A percentile compares a stretch with the other conserved stretches of the same genome.
phyloP scores from a whole-genome alignment of 1,140 invertebrate species.

The Dolichoris vasculosae region DNA sequence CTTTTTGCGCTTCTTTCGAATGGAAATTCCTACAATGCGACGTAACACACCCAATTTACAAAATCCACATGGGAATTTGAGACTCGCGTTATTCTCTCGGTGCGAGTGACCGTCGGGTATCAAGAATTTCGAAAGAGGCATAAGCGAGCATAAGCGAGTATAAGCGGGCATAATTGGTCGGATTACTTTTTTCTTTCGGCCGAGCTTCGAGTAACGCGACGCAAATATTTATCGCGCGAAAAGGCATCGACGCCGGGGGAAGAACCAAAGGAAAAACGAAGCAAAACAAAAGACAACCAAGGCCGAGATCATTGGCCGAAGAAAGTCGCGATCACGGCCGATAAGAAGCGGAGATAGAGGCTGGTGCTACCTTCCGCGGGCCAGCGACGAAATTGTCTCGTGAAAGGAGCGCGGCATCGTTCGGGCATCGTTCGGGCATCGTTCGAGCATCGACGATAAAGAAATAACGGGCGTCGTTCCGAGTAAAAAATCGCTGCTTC shows the following conservation, averaged over 20 bases:
- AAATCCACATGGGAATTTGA: constrained; percentile 2
- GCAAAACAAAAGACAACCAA: too few relatives aligned
- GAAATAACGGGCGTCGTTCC: neutral
- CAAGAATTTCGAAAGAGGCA: neutral
- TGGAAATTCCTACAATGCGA: neutral
- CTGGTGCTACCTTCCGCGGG: neutral
- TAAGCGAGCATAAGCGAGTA: too few relatives aligned
- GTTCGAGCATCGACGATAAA: neutral
- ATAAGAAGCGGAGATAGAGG: neutral
- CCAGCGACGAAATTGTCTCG: neutral
- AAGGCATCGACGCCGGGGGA: too few relatives aligned
- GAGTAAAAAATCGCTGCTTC: too few relatives aligned
- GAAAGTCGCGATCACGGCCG: neutral
- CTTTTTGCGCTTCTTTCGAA: neutral
- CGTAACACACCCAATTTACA: neutral
- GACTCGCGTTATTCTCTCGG: neutral
- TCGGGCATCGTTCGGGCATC: too few relatives aligned
- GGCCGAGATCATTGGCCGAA: too few relatives aligned
- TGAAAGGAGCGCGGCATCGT: neutral
- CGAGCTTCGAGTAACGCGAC: too few relatives aligned
- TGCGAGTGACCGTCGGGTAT: neutral
- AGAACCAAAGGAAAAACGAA: too few relatives aligned
- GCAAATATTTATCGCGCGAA: too few relatives aligned
- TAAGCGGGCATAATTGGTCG: neutral
- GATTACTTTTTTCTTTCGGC: neutral